These are phyloP conservation scores for Balearica regulorum DNA, from an alignment of 2,797 vertebrate genomes.

Conservation along the genomic window DNA sequence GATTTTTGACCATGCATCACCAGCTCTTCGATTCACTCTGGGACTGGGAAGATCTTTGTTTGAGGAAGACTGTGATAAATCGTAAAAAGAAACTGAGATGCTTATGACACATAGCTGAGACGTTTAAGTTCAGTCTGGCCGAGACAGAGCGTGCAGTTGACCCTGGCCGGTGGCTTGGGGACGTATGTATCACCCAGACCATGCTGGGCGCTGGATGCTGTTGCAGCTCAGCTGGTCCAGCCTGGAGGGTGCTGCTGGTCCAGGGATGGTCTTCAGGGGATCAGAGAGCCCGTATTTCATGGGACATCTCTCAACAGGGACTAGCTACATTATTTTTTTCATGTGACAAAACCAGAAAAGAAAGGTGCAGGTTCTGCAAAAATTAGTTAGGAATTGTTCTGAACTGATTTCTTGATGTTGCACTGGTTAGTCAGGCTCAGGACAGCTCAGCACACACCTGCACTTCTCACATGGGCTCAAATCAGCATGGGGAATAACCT, in stretches of 20 bases:
- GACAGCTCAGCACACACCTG: background rate
- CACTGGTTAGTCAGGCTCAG: background rate
- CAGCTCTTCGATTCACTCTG: background rate
- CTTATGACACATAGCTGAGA: accelerated
- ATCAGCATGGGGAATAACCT: background rate
- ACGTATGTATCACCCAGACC: accelerated
- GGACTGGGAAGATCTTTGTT: background rate
- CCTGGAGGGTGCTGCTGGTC: background rate
- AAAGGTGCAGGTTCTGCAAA: background rate
- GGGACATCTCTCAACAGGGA: background rate
- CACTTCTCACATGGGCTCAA: background rate
- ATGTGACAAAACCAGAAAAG: background rate
- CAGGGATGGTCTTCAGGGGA: background rate
- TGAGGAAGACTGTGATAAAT: background rate
- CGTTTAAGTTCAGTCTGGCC: background rate
- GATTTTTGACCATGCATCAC: background rate
- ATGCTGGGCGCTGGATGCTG: background rate
- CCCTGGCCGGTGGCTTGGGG: background rate
- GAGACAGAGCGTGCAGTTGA: background rate
- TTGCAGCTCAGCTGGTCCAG: background rate
- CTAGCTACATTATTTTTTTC: too few relatives aligned
- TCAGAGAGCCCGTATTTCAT: background rate
- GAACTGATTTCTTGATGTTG: background rate
- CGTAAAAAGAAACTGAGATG: too few relatives aligned
- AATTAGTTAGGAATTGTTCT: background rate